phyloP scores from a whole-genome alignment of 2,797 vertebrate genomes.

The Novumbra hubbsi region DNA sequence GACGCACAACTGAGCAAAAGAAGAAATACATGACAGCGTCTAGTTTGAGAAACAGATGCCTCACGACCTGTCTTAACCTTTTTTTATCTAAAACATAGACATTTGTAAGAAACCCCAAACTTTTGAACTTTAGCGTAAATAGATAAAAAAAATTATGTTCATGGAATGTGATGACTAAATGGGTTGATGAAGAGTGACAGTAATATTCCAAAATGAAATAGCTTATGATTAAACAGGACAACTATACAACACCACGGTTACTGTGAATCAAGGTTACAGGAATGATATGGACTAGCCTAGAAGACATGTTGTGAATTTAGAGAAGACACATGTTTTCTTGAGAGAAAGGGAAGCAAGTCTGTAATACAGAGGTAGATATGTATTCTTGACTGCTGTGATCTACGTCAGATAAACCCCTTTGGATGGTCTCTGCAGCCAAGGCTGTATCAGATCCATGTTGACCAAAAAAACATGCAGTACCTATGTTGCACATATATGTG shows the following conservation, averaged over 20 bases:
- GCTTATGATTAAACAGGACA: not conserved
- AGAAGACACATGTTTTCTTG: conserved; percentile 69
- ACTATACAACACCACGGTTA: conserved; percentile 15
- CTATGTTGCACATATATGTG: conserved; percentile 52
- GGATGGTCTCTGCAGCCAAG: conserved; percentile 45
- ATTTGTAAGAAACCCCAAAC: too few relatives aligned
- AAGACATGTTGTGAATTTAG: conserved; percentile 64
- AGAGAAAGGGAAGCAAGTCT: conserved; percentile 41
- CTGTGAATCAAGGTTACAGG: conserved; percentile 44
- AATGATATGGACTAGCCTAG: conserved; percentile 55
- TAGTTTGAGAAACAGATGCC: too few relatives aligned
- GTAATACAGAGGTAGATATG: conserved; percentile 55
- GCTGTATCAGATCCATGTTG: conserved; percentile 53
- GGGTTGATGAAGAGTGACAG: not conserved
- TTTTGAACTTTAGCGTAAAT: not conserved
- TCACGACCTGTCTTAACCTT: too few relatives aligned
- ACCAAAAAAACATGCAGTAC: conserved; percentile 72
- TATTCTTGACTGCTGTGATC: conserved; percentile 50
- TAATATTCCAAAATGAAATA: not conserved
- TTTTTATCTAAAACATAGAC: too few relatives aligned
- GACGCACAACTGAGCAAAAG: too few relatives aligned
- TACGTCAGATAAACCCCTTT: conserved; percentile 58
- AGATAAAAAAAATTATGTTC: not conserved
- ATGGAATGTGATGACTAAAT: not conserved
- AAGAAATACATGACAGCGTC: too few relatives aligned